Base-by-base conservation (phyloP, 92 coral and sea anemone species). In the Porites rus region DNA sequence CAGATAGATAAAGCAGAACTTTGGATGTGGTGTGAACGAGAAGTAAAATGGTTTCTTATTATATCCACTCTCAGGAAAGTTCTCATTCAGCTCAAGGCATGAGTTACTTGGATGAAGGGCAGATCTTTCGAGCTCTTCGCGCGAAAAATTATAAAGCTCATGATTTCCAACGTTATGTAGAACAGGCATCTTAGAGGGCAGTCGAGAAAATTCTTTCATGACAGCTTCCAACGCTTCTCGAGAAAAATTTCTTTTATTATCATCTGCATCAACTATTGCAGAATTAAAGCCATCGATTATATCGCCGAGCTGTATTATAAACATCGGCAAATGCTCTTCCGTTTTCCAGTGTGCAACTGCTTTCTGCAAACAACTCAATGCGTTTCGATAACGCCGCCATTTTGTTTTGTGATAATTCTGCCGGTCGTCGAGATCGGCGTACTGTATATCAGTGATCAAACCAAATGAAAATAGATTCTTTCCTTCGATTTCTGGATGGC, bases 261-360 rank as follows among this genome's bases (percentile, higher is more conserved):
- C 78, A 64, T 22, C 22, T 64, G 63, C 61, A 60, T 70, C 75
- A 6, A 58, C 59, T 9, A 56, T 12, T 31, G 21, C 61, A 51
- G 88, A 38, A 72, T 91, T 94, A 21, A 89, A 85, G 14, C 92
- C 92, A 51, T 94, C 97, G 64, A 94, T 94, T 7, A 94, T 65
- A 78, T 94, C 97, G 50, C 97, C 97, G 5, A 94, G 92, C 46
- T 94, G 95, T 50, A 92, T 84, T 64, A 92, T 88, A 72, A 94
- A 94, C 72, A 85, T 51, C 18, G 77, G 74, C 14, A 82, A 66
- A 12, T 69, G 16, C 63, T 75, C 72, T 16, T 51, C 51, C 17
- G 79, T 68, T 66, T 91, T 90, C 97, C 95, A 94, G 82, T 89
- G 94, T 6, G 75, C 31, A 0, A 88, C 84, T 8, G 97, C 97